Evolutionary conservation across 1,140 invertebrate genomes (phyloP), one percentile per base, ranked within the genome.

Genomic region (Ephestia elutella): DNA sequence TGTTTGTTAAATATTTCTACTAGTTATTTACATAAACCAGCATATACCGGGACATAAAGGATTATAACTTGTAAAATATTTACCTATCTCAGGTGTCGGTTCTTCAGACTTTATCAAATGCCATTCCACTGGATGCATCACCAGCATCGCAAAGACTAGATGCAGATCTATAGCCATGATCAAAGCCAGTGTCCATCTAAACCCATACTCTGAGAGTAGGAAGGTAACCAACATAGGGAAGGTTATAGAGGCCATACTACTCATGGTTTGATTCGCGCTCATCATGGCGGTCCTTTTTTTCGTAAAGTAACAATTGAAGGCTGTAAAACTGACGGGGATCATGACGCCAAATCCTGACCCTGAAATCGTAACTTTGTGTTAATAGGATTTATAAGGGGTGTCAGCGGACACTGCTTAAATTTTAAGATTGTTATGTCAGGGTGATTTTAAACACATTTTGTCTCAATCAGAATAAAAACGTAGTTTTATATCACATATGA

Each of bases 111-210:
- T 72, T 13, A 80, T 59, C 65, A 82, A 66, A 64, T 87, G 78
- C 85, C 85, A 87, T 68, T 87, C 82, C 19, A 87, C 82, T 3
- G 85, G 85, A 57, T 87, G 85, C 85, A 87, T 87, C 1, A 87
- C 79, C 13, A 87, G 54, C 82, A 87, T 85, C 9, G 83, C 86
- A 48, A 88, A 86, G 0, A 88, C 49, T 17, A 88, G 59, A 66
- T 88, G 83, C 5, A 88, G 57, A 60, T 88, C 85, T 10, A 88
- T 53, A 10, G 85, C 85, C 82, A 84, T 84, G 8, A 88, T 77
- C 2, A 88, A 58, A 25, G 78, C 76, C 1, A 88, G 62, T 0
- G 79, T 86, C 81, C 85, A 84, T 17, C 77, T 68, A 51, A 86
- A 82, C 0, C 85, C 85, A 25, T 87, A 87, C 53, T 87, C 83